Evolutionary conservation across 2,888 invertebrate genomes (phyloP).

Genomic region (Tanypteryx hageni): DNA sequence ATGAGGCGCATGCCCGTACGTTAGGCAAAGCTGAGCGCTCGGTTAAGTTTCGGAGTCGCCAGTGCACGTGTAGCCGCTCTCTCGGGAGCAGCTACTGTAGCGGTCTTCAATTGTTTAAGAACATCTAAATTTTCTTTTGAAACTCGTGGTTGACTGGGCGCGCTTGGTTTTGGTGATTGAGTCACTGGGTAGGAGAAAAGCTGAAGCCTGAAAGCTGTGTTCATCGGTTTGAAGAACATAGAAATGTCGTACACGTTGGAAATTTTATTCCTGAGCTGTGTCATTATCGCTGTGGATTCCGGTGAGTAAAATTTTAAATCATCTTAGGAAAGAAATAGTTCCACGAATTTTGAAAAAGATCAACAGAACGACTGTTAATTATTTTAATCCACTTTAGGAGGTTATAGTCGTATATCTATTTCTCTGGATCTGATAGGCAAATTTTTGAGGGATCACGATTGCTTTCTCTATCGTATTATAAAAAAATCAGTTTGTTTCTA

Average conservation of each 20-base stretch:
- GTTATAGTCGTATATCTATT: too few species aligned
- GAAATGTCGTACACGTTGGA: slow-evolving; percentile 11
- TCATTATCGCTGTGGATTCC: slow-evolving; percentile 43
- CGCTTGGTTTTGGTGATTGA: neutral
- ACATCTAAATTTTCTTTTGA: neutral
- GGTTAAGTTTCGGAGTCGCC: neutral
- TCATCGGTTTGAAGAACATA: neutral
- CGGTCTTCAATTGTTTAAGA: neutral
- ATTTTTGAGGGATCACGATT: too few species aligned
- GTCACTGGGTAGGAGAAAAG: neutral
- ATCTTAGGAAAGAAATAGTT: neutral
- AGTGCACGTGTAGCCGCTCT: slow-evolving; percentile 60
- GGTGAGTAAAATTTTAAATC: slow-evolving; percentile 22
- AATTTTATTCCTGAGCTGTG: slow-evolving; percentile 53
- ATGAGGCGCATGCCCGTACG: slow-evolving; percentile 30
- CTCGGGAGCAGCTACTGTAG: slow-evolving; percentile 51
- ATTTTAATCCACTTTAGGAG: too few species aligned
- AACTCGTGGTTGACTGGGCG: neutral
- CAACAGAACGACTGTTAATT: too few species aligned
- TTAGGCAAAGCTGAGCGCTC: slow-evolving; percentile 20
- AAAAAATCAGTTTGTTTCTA: too few species aligned
- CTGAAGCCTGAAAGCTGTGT: neutral
- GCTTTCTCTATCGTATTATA: too few species aligned
- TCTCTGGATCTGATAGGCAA: too few species aligned
- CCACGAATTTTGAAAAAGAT: too few species aligned